Evolutionary conservation across 2,797 vertebrate genomes (phyloP), one percentile per base, ranked within the genome.

Genomic region (Trachurus trachurus): DNA sequence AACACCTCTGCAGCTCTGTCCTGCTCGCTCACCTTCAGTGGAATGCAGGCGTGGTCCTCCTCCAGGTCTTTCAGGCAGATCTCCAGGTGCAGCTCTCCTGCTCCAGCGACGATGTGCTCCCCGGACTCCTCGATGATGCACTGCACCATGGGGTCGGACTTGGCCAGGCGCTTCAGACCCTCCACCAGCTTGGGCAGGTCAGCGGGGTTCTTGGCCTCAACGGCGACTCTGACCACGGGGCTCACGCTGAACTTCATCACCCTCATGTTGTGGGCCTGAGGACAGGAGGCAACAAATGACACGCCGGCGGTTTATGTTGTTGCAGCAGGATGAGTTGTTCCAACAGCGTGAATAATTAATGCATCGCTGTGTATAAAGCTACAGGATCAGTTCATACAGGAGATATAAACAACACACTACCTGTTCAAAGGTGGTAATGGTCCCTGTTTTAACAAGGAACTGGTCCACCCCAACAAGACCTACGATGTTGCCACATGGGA

Each of bases 171-270:
- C 65, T 98, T 99, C 78, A 99, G 92, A 0, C 98, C 98, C 85
- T 99, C 98, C 62, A 99, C 98, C 84, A 99, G 94, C 84, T 99
- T 99, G 78, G 98, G 98, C 71, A 99, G 92, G 86, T 99, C 98
- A 0, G 97, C 97, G 0, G 98, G 97, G 89, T 99, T 99, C 92
- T 97, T 99, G 85, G 97, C 97, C 87, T 99, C 97, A 40, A 99
- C 98, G 0, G 98, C 98, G 2, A 99, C 97, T 3, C 98, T 94
- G 82, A 99, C 97, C 0, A 99, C 98, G 0, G 98, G 98, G 88
- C 98, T 98, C 45, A 99, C 97, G 0, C 98, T 99, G 94, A 99
- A 99, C 93, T 99, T 99, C 98, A 99, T 99, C 68, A 98, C 97
- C 1, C 96, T 95, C 97, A 99, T 96, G 92, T 99, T 98, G 95